Evolutionary conservation across 2,888 invertebrate species (phyloP).

Genomic region (Bugulina stolonifera): DNA sequence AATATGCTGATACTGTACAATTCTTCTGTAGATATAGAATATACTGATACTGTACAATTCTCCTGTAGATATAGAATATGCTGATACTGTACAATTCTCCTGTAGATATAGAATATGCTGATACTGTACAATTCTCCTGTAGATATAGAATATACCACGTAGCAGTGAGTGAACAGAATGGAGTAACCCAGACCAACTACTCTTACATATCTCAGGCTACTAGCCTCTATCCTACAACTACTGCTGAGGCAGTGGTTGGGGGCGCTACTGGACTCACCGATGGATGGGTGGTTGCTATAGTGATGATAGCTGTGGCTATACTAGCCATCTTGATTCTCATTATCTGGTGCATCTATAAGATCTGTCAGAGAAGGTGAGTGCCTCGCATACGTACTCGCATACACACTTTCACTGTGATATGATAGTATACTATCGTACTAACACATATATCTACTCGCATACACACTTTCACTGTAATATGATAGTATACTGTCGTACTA

Average conservation of each 20-base stretch:
- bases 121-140: background rate
- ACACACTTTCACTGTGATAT: no score
- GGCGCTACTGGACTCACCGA: background rate
- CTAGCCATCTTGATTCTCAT: background rate
- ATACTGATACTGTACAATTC: no score
- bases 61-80: no score
- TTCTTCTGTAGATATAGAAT: no score
- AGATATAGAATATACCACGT: constrained; percentile 64
- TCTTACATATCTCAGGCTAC: constrained; percentile 46
- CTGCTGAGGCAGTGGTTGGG: background rate
- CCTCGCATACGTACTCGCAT: no score
- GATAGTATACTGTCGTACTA: no score
- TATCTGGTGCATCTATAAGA: constrained; percentile 12
- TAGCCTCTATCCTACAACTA: background rate
- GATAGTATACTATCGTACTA: no score
- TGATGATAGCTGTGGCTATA: background rate
- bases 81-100: no score
- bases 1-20: no score
- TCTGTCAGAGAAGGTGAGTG: background rate
- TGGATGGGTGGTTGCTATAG: constrained; percentile 21
- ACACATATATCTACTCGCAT: no score
- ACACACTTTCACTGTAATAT: no score
- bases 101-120: no score
- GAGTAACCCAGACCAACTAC: constrained; percentile 63
- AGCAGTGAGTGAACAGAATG: constrained; percentile 65